These are phyloP conservation scores for Dasysyrphus albostriatus DNA, from an alignment of 2,888 invertebrate genomes.

Conservation along the genomic window DNA sequence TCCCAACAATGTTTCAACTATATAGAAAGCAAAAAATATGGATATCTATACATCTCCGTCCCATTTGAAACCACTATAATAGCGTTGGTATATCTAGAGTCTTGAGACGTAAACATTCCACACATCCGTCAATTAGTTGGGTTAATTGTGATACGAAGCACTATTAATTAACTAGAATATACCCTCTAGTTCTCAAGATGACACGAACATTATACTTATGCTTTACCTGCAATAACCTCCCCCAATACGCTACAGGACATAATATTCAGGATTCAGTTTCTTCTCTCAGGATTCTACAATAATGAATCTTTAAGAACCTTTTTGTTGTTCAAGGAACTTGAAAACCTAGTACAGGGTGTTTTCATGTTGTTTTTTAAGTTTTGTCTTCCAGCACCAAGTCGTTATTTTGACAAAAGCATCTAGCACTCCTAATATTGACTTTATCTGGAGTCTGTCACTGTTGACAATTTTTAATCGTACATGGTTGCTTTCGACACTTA, in stretches of 20 bases:
- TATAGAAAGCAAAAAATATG: too few species aligned
- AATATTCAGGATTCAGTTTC: constrained; percentile 2
- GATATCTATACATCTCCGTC: not conserved
- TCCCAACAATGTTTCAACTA: constrained; percentile 4
- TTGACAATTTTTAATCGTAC: too few species aligned
- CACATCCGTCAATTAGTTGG: constrained; percentile 69
- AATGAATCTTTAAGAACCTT: constrained; percentile 61
- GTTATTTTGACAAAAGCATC: too few species aligned
- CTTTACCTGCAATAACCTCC: constrained; percentile 13
- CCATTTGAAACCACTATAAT: not conserved
- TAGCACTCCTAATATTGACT: too few species aligned
- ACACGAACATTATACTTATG: constrained; percentile 36
- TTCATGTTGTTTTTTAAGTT: not conserved
- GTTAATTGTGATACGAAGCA: constrained; percentile 68
- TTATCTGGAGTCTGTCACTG: too few species aligned
- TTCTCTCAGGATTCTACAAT: constrained; percentile 15
- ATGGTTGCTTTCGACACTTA: too few species aligned
- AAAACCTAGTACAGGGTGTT: constrained; percentile 1
- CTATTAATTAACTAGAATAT: constrained; percentile 69
- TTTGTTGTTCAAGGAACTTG: constrained; percentile 40
- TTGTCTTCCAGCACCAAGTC: too few species aligned
- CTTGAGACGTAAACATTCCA: constrained; percentile 45
- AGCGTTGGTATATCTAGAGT: not conserved
- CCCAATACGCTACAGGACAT: constrained; percentile 7
- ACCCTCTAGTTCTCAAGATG: constrained; percentile 49